These are phyloP conservation scores for Urophycis tenuis DNA, from an alignment of 2,797 vertebrate species.

Conservation along the genomic window DNA sequence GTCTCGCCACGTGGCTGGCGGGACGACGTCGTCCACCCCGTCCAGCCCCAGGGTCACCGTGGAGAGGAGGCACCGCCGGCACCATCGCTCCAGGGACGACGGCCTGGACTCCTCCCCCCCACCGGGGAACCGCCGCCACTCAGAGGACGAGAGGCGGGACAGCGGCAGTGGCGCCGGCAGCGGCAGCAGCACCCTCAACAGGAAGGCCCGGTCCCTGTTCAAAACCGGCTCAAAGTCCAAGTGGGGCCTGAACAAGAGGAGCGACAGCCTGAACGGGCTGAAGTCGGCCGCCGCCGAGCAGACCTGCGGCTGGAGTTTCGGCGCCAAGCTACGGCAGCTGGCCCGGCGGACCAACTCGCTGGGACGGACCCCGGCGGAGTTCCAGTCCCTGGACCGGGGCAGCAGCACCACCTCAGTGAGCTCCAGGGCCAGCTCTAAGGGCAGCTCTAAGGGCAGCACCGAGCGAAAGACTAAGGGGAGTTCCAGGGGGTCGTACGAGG, in stretches of 20 bases:
- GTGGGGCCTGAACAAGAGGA: conserved; percentile 59
- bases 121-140: conserved; percentile 66
- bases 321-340: conserved; percentile 85
- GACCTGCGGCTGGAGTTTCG: conserved; percentile 84
- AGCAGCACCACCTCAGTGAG: conserved; percentile 77
- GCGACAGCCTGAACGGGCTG: conserved; percentile 57
- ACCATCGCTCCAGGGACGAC: conserved; percentile 66
- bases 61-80: conserved; percentile 77
- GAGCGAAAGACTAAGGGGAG: conserved; percentile 32
- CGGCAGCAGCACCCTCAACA: conserved; percentile 44
- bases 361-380: conserved; percentile 72
- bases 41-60: conserved; percentile 69
- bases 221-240: conserved; percentile 40
- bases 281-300: conserved; percentile 63
- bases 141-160: conserved; percentile 74
- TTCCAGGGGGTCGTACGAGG: conserved; percentile 45
- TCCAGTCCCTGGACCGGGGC: conserved; percentile 76
- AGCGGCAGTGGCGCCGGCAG: no score
- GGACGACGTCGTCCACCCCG: conserved; percentile 58
- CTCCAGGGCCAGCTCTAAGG: conserved; percentile 66
- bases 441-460: conserved; percentile 49
- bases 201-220: conserved; percentile 59
- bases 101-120: conserved; percentile 71
- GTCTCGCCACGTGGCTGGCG: conserved; percentile 23
- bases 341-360: conserved; percentile 80